Conservation (phyloP, 2,113 vertebrate genomes). For the Neomonachus schauinslandi region DNA sequence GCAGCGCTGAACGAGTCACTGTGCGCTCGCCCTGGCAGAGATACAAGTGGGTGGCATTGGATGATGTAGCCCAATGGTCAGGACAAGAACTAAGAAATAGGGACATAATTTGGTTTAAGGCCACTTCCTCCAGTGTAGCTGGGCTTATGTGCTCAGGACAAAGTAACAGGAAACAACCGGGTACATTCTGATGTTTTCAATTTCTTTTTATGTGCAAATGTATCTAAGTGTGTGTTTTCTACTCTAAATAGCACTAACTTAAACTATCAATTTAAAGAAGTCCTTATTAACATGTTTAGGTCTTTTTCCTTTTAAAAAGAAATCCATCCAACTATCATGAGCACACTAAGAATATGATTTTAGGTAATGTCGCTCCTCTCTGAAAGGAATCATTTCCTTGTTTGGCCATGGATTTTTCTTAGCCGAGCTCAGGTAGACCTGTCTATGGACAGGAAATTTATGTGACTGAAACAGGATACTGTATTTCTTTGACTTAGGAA, state of each 20-base stretch:
- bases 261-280: conserved; percentile 21
- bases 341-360: not conserved
- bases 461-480: conserved; percentile 56
- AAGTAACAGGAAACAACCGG: conserved; percentile 75
- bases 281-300: not conserved
- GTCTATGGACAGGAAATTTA: conserved; percentile 13
- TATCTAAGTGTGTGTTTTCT: not conserved
- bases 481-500: conserved; percentile 24
- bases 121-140: conserved; percentile 70
- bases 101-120: conserved; percentile 62
- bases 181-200: conserved; percentile 76
- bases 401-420: not conserved
- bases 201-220: not conserved
- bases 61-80: conserved; percentile 59
- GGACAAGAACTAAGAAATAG: conserved; percentile 57
- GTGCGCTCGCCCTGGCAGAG: conserved; percentile 79
- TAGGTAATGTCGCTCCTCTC: not conserved
- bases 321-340: not conserved
- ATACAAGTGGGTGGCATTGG: conserved; percentile 79
- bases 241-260: not conserved
- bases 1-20: conserved; percentile 81
- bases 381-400: not conserved
- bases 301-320: not conserved
- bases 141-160: conserved; percentile 70
- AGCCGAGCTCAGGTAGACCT: conserved; percentile 42